phyloP scores from a whole-genome alignment of 2,888 invertebrate species.

The Drosophila algonquin region DNA sequence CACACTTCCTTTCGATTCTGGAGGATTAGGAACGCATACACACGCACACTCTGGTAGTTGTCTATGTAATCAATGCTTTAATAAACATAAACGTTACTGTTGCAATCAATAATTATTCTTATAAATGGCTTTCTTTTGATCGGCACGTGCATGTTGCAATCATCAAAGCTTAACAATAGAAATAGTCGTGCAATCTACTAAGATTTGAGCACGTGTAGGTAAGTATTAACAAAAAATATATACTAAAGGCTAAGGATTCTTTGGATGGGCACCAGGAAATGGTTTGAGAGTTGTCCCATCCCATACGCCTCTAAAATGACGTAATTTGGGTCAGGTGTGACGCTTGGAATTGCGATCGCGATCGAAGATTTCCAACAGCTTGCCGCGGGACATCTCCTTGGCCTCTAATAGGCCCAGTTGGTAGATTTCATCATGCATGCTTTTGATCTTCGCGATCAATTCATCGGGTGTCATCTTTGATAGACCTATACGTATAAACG shows the following conservation, averaged over 20 bases:
- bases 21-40: background rate
- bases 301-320: background rate
- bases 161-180: too few relatives aligned
- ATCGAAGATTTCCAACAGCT: slow-evolving; percentile 94
- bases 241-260: background rate
- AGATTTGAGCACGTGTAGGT: too few relatives aligned
- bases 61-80: slow-evolving; percentile 41
- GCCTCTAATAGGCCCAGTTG: slow-evolving; percentile 97
- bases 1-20: background rate
- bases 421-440: slow-evolving; percentile 96
- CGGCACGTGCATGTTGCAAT: background rate
- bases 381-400: slow-evolving; percentile 97
- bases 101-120: background rate
- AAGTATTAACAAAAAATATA: too few relatives aligned
- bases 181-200: too few relatives aligned
- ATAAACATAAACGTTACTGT: slow-evolving; percentile 58
- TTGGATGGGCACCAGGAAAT: background rate
- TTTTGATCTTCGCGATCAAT: slow-evolving; percentile 95
- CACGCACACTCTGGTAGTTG: background rate
- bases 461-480: slow-evolving; percentile 91
- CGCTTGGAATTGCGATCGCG: slow-evolving; percentile 37
- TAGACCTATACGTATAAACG: slow-evolving; percentile 85
- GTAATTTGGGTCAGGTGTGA: slow-evolving; percentile 10
- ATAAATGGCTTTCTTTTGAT: too few relatives aligned
- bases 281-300: background rate